Evolutionary conservation across 2,797 vertebrate species (phyloP), one percentile per base, ranked within the genome.

Genomic region (Ctenopoma multispine): DNA sequence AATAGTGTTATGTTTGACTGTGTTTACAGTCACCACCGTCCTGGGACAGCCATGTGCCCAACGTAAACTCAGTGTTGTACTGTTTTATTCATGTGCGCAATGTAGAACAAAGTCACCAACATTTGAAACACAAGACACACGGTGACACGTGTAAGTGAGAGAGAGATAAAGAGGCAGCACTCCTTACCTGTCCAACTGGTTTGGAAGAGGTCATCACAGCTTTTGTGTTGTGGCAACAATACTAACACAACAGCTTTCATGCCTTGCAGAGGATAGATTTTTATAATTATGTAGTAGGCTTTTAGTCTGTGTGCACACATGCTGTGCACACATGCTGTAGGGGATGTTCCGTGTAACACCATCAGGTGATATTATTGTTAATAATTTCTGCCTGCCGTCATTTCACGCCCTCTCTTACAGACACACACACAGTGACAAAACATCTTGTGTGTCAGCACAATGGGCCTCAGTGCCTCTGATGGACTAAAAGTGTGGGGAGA

Each of bases 131-230:
- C n/a, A n/a, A 9, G 38, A 4, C 71, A 58, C 57, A 29, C 14
- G 10, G 41, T 53, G 50, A 53, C 61, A 12, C 17, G 1, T 44
- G 57, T 40, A 15, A 56, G 44, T 46, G 46, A 63, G 63, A 10
- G 10, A 50, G 15, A 23, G 10, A 47, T 18, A 36, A 3, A 4
- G 46, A 14, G 51, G 29, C 55, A 56, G 54, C 63, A 4, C 51
- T 66, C 8, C 6, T 11, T 84, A 90, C 83, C 73, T 3, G 85
- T 72, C 62, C 12, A 50, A 82, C 89, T 67, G 60, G 90, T 88
- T 72, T 69, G 44, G 18, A 67, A 14, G 54, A 63, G 78, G 78
- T 72, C 76, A 84, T 72, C 81, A 40, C 29, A 48, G 40, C 8
- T 1, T 41, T n/a, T 38, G 36, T 83, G 65, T 83, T 89, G 50